A percentile compares a stretch with the other conserved stretches of the same genome.
Conservation (phyloP, 1,140 invertebrate species). For the Calephelis nemesis region DNA sequence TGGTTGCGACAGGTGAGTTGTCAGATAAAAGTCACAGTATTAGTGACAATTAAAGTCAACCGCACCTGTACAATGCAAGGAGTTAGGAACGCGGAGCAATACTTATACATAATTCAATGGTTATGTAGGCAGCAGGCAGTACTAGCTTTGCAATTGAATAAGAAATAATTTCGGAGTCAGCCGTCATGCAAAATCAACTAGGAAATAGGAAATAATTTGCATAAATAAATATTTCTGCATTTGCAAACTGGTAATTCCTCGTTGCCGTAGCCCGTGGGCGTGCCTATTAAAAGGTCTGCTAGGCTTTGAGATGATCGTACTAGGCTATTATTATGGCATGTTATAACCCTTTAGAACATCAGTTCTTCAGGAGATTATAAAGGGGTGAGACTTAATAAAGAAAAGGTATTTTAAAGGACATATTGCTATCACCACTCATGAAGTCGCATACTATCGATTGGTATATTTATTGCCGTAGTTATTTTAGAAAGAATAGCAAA, state of each 20-base stretch:
- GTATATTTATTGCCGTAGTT: too few species aligned
- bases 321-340: conserved; percentile 31
- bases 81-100: not conserved
- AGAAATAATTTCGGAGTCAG: conserved; percentile 15
- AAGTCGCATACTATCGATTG: too few species aligned
- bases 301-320: conserved; percentile 25
- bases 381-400: not conserved
- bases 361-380: not conserved
- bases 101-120: conserved; percentile 8
- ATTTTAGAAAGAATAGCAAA: too few species aligned
- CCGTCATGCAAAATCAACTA: conserved; percentile 19
- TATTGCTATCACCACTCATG: not conserved
- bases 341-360: conserved; percentile 27
- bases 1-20: too few species aligned
- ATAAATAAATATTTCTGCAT: conserved; percentile 26
- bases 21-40: too few species aligned
- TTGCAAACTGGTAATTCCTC: conserved; percentile 22
- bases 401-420: not conserved
- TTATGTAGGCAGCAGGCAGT: not conserved
- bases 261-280: conserved; percentile 30
- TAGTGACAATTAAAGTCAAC: too few species aligned
- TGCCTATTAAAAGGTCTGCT: conserved; percentile 30
- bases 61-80: not conserved
- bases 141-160: conserved; percentile 15
- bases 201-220: conserved; percentile 21